Conservation (phyloP, 2,888 invertebrate species). For the Lasioglossum calceatum region DNA sequence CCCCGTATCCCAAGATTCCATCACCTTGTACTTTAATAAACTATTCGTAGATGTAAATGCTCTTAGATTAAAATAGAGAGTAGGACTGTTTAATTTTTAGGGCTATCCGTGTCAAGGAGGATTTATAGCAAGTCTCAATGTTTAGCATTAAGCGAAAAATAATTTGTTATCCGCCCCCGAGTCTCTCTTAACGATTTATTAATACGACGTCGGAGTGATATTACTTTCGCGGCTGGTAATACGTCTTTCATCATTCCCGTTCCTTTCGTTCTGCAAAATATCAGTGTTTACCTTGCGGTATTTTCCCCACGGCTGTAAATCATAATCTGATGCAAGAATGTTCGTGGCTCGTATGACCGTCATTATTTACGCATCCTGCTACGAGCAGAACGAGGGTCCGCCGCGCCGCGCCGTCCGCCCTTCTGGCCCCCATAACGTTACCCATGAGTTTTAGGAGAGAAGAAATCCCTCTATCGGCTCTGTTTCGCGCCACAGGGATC, state of each 20-base stretch:
- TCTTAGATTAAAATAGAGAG: neutral
- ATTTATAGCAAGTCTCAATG: neutral
- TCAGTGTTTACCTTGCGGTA: slow-evolving; percentile 32
- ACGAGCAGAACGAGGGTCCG: slow-evolving; percentile 65
- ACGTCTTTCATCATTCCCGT: slow-evolving; percentile 4
- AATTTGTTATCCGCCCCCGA: slow-evolving; percentile 7
- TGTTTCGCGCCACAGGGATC: slow-evolving; percentile 54
- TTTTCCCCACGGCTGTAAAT: slow-evolving; percentile 57
- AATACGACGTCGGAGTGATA: slow-evolving; percentile 8
- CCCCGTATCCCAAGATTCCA: neutral
- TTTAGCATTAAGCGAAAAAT: neutral
- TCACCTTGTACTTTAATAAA: neutral
- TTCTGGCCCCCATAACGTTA: slow-evolving; percentile 48
- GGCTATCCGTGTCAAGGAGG: neutral
- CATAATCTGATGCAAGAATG: slow-evolving; percentile 62
- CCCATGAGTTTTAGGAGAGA: slow-evolving; percentile 38
- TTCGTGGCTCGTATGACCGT: slow-evolving; percentile 60
- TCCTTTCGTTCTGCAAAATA: slow-evolving; percentile 19
- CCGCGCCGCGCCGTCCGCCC: slow-evolving; percentile 38
- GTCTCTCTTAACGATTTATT: slow-evolving; percentile 33
- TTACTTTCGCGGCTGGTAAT: neutral
- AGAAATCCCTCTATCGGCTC: slow-evolving; percentile 45
- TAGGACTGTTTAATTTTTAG: neutral
- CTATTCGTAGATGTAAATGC: neutral
- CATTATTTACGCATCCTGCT: slow-evolving; percentile 75